Conservation (phyloP, 1,140 invertebrate species). For the Zophobas morio region DNA sequence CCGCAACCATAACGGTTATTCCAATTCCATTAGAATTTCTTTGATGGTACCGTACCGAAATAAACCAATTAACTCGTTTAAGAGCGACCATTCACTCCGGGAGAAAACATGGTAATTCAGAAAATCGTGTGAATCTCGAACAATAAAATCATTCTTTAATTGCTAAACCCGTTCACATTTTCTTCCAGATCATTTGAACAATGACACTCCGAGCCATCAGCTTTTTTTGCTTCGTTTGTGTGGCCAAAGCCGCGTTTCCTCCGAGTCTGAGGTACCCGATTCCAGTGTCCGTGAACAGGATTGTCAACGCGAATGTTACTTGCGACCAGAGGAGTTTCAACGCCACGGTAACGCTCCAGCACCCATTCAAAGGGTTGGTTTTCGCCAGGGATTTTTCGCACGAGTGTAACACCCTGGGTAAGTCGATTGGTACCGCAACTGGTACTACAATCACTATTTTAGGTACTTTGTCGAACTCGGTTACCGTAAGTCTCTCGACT, state of each 20-base stretch:
- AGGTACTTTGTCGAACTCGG: slow-evolving; percentile 67
- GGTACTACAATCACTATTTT: slow-evolving; percentile 8
- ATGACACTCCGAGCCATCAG: slow-evolving; percentile 26
- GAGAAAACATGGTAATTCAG: slow-evolving; percentile 36
- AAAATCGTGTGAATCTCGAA: slow-evolving; percentile 26
- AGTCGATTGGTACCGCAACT: slow-evolving; percentile 11
- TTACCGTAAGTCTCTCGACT: slow-evolving; percentile 74
- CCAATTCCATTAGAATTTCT: slow-evolving; percentile 26
- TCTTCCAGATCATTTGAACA: slow-evolving; percentile 26
- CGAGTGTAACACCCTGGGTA: slow-evolving; percentile 75
- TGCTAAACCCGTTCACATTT: slow-evolving; percentile 3
- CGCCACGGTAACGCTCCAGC: slow-evolving; percentile 68
- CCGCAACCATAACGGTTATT: slow-evolving; percentile 25
- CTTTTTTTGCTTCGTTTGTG: slow-evolving; percentile 6
- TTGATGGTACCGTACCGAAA: slow-evolving; percentile 4
- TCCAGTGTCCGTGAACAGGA: slow-evolving; percentile 59
- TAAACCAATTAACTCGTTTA: slow-evolving; percentile 27
- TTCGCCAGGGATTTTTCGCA: slow-evolving; percentile 81
- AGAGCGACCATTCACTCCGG: background rate
- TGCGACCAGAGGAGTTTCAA: slow-evolving; percentile 64
- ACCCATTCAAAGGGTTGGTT: slow-evolving; percentile 77
- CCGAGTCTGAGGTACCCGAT: slow-evolving; percentile 56
- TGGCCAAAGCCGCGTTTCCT: slow-evolving; percentile 53
- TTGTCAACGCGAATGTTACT: slow-evolving; percentile 56
- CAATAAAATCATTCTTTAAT: slow-evolving; percentile 2